Conservation (phyloP, 2,797 vertebrate genomes). For the Oreochromis grahami region DNA sequence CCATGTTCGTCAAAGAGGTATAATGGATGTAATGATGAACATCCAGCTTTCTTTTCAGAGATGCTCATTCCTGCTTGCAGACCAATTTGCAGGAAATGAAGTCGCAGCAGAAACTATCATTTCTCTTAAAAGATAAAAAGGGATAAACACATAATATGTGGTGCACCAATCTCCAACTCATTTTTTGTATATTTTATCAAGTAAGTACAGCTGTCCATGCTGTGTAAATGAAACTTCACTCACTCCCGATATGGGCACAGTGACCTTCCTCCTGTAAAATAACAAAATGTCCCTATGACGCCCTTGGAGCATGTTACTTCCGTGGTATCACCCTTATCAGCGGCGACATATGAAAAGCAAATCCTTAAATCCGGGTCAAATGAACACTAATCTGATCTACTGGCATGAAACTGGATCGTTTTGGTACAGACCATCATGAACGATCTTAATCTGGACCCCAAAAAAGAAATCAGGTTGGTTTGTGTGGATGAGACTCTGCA, state of each 20-base stretch:
- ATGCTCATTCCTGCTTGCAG: background rate
- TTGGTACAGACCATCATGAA: conserved; percentile 15
- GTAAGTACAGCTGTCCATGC: background rate
- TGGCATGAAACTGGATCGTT: conserved; percentile 42
- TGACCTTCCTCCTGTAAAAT: background rate
- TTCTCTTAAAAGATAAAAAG: background rate
- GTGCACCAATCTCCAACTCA: background rate
- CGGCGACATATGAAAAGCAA: conserved; percentile 52
- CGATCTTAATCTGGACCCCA: conserved; percentile 38
- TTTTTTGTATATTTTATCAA: background rate
- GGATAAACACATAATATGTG: background rate
- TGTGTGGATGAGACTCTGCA: background rate
- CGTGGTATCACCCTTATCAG: conserved; percentile 25
- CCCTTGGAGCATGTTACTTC: background rate
- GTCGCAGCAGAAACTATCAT: background rate
- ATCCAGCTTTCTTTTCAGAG: background rate
- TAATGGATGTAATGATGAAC: background rate
- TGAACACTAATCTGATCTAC: conserved; percentile 56
- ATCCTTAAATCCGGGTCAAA: conserved; percentile 72
- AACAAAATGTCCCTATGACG: background rate
- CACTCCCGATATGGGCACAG: background rate
- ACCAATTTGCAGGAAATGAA: background rate
- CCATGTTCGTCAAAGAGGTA: background rate
- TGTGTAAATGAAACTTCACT: background rate
- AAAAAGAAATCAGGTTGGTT: conserved; percentile 19